phyloP scores from a whole-genome alignment of 35 echinoderm and acorn worm genomes.

The Apostichopus parvimensis region DNA sequence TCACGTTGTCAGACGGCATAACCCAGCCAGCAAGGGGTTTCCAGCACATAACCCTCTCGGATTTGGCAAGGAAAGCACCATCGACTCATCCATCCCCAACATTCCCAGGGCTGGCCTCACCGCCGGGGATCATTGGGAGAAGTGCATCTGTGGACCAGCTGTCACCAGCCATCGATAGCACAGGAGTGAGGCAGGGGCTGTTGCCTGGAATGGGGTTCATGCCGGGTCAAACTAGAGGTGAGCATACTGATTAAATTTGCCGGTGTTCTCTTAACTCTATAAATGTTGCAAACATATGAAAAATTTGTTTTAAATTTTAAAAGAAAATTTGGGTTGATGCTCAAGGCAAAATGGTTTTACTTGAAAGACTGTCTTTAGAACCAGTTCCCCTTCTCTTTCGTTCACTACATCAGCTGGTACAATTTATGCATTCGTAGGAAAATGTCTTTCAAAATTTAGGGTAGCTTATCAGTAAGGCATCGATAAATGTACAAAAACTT shows the following conservation, averaged over 20 bases:
- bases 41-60: constrained; percentile 29
- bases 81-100: constrained; percentile 9
- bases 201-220: constrained; percentile 13
- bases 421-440: too few relatives aligned
- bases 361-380: too few relatives aligned
- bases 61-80: constrained; percentile 12
- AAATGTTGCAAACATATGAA: too few relatives aligned
- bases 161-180: neutral
- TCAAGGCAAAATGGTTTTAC: too few relatives aligned
- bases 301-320: too few relatives aligned
- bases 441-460: too few relatives aligned
- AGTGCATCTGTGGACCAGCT: constrained; percentile 27
- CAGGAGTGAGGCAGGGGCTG: neutral
- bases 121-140: constrained; percentile 16
- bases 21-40: neutral
- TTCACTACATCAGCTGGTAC: too few relatives aligned
- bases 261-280: too few relatives aligned
- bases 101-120: neutral
- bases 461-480: too few relatives aligned
- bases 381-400: too few relatives aligned
- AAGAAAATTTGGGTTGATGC: too few relatives aligned
- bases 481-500: too few relatives aligned
- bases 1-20: neutral
- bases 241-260: neutral
- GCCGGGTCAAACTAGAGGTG: constrained; percentile 24